Conservation (phyloP, 2,888 invertebrate species). For the Resseliella maxima region DNA sequence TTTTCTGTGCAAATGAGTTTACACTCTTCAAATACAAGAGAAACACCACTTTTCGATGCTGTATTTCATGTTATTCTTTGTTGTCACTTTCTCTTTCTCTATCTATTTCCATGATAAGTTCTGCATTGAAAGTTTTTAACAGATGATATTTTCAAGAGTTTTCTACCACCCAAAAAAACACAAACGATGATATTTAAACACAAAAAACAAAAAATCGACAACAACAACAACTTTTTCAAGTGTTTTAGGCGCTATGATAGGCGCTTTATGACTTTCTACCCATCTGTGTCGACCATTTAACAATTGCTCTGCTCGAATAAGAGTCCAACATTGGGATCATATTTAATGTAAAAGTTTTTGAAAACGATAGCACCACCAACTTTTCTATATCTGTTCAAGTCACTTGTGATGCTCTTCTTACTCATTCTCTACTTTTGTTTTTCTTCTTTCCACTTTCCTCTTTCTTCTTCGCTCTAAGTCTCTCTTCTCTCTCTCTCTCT, state of each 20-base stretch:
- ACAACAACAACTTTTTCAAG: no score
- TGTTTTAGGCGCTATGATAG: constrained; percentile 32
- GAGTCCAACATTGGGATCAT: background rate
- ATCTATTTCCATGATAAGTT: background rate
- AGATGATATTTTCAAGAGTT: constrained; percentile 1
- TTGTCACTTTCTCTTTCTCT: background rate
- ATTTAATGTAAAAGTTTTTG: constrained; percentile 1
- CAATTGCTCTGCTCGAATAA: background rate
- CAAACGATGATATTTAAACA: constrained; percentile 16
- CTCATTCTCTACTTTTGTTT: background rate
- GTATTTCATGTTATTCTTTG: constrained; percentile 3
- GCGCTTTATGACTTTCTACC: background rate
- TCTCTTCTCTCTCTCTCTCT: background rate
- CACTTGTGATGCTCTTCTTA: background rate
- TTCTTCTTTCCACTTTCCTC: no score
- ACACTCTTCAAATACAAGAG: background rate
- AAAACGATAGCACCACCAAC: constrained; percentile 18
- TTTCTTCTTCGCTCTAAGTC: no score
- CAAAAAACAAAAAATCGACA: background rate
- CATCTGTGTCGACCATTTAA: background rate
- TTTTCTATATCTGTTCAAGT: constrained; percentile 2
- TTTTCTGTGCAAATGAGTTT: constrained; percentile 48
- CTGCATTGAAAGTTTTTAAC: background rate
- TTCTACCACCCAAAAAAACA: background rate
- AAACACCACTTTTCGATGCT: constrained; percentile 1